These are phyloP conservation scores for Eumacrocentrus americanus DNA, from an alignment of 2,888 invertebrate genomes.

Conservation along the genomic window DNA sequence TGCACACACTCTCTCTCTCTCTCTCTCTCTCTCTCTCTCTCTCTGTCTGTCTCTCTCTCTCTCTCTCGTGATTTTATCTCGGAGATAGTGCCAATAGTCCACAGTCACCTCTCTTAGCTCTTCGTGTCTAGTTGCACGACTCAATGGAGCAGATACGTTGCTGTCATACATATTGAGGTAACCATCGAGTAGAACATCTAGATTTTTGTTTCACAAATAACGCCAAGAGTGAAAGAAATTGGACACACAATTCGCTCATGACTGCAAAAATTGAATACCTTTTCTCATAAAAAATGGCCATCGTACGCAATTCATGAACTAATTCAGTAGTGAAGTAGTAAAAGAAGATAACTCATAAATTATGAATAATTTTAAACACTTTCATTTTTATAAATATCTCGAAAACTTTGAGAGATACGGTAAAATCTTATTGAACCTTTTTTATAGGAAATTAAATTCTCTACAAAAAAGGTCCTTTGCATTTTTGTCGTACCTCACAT, in stretches of 20 bases:
- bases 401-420: no score
- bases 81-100: neutral
- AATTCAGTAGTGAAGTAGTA: no score
- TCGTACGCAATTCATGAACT: neutral
- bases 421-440: no score
- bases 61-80: conserved; percentile 3
- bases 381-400: no score
- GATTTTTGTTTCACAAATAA: conserved; percentile 23
- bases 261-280: conserved; percentile 1
- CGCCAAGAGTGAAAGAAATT: neutral
- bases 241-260: conserved; percentile 15
- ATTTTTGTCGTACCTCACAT: no score
- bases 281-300: conserved; percentile 14
- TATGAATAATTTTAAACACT: neutral
- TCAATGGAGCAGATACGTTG: conserved; percentile 15
- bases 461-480: no score
- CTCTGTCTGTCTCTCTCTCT: no score
- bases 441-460: no score
- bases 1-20: conserved; percentile 21
- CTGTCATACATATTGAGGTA: neutral
- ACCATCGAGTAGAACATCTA: conserved; percentile 3
- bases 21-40: conserved; percentile 21
- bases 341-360: no score
- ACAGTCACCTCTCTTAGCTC: neutral
- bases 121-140: conserved; percentile 8